These are phyloP conservation scores for Erannis defoliaria DNA, from an alignment of 2,888 invertebrate genomes.

Conservation along the genomic window DNA sequence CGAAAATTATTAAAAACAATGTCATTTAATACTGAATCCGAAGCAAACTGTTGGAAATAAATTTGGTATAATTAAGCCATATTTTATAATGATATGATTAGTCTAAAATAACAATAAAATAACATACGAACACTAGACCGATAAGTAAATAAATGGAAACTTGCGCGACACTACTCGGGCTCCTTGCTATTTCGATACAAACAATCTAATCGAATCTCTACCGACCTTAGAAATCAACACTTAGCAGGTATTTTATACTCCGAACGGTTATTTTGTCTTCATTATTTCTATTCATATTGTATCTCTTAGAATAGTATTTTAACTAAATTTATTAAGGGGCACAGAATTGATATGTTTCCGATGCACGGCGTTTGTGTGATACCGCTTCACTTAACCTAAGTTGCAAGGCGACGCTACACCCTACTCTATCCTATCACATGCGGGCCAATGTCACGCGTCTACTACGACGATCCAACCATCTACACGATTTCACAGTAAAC, in stretches of 20 bases:
- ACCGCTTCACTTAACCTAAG: constrained; percentile 86
- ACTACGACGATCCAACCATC: constrained; percentile 67
- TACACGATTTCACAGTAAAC: constrained; percentile 78
- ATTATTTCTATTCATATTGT: constrained; percentile 83
- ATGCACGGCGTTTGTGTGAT: constrained; percentile 90
- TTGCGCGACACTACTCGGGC: constrained; percentile 79
- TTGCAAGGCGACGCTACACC: constrained; percentile 85
- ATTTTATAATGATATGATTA: constrained; percentile 57
- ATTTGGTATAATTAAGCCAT: constrained; percentile 83
- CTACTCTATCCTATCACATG: constrained; percentile 84
- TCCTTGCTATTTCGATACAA: constrained; percentile 68
- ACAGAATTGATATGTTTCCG: constrained; percentile 93
- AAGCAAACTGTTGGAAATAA: constrained; percentile 79
- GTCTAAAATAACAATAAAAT: constrained; percentile 72
- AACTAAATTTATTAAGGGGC: constrained; percentile 90
- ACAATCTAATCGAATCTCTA: constrained; percentile 68
- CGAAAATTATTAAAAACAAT: constrained; percentile 70
- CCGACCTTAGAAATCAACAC: constrained; percentile 81
- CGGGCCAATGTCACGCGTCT: constrained; percentile 82
- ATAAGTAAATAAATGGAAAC: constrained; percentile 67
- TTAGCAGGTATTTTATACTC: constrained; percentile 84
- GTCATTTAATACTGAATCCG: constrained; percentile 83
- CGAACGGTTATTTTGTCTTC: constrained; percentile 80
- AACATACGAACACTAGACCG: constrained; percentile 69
- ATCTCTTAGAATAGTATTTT: constrained; percentile 84